Evolutionary conservation across 2,113 vertebrate species (phyloP).

Genomic region (Colossoma macropomum): DNA sequence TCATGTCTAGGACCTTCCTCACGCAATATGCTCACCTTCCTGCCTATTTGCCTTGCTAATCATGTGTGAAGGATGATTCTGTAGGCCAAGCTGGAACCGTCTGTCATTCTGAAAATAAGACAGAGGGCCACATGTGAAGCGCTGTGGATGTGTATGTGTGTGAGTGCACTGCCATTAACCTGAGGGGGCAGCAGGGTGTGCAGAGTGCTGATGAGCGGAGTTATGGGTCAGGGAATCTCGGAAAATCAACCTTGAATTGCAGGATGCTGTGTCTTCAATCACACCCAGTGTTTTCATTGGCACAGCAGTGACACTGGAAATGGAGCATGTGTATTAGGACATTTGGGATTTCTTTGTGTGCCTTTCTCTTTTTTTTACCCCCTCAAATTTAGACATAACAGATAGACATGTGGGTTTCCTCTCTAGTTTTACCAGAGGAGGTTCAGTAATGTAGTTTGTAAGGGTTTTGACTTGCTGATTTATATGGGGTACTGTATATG

Average conservation of each 20-base stretch:
- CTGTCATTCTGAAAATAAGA: conserved; percentile 75
- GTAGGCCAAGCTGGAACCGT: conserved; percentile 74
- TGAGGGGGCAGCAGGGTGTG: conserved; percentile 40
- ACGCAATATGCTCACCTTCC: conserved; percentile 80
- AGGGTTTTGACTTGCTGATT: too few species aligned
- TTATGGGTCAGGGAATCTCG: conserved; percentile 54
- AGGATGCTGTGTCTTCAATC: conserved; percentile 34
- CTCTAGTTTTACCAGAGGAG: background rate
- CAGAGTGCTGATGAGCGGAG: conserved; percentile 51
- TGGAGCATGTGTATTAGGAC: conserved; percentile 1
- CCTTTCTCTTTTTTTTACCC: background rate
- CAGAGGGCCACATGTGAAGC: conserved; percentile 63
- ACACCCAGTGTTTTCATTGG: conserved; percentile 4
- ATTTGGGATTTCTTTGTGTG: background rate
- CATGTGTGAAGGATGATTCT: conserved; percentile 77
- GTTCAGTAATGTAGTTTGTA: too few species aligned
- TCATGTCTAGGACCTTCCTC: conserved; percentile 77
- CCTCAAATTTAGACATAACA: background rate
- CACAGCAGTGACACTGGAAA: conserved; percentile 17
- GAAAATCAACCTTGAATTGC: conserved; percentile 54
- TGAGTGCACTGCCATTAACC: conserved; percentile 54
- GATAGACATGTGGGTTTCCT: background rate
- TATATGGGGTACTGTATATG: too few species aligned
- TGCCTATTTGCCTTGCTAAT: conserved; percentile 72
- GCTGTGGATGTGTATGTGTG: conserved; percentile 24